Evolutionary conservation across 2,797 vertebrate species (phyloP), one percentile per base, ranked within the genome.

Genomic region (Hemitrygon akajei): DNA sequence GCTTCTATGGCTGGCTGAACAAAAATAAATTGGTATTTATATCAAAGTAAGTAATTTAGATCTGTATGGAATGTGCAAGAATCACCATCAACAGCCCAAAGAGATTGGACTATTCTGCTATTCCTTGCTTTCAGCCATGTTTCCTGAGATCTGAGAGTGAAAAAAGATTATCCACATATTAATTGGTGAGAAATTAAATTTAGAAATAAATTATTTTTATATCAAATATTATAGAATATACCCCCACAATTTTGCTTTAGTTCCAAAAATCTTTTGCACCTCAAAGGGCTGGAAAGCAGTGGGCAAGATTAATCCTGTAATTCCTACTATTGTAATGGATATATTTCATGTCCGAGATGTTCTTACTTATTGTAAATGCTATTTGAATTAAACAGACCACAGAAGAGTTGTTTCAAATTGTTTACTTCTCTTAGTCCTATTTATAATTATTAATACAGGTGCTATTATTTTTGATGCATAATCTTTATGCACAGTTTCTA

Each of bases 241-340:
- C 86, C 86, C 60, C 60, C 0, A 89, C 34, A 93, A 93, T 37
- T 93, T 93, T 93, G 91, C 40, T 75, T 93, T 93, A 56, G 22
- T 56, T 93, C 73, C 71, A 75, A 73, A 56, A 75, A 18, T 76
- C 14, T 56, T 76, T 93, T 93, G 91, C 91, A 75, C 56, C 71
- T 93, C 73, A 93, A 93, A 93, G 91, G 91, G 91, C 91, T 93
- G 91, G 91, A 76, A 76, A 40, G 91, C 73, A 76, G 71, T 93
- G 71, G 40, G 73, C 73, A 93, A 93, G 69, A 93, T 93, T 93
- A 93, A 93, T 93, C 69, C 63, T 75, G 71, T 93, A 93, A 93
- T 76, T 76, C 91, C 73, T 93, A 76, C 91, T 93, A 93, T 93
- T 93, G 91, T 93, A 93, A 93, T 93, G 91, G 91, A 93, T 93